A percentile compares a stretch with the other conserved stretches of the same genome.
phyloP scores from a whole-genome alignment of 2,888 invertebrate genomes.

The Macrosiphum euphorbiae region DNA sequence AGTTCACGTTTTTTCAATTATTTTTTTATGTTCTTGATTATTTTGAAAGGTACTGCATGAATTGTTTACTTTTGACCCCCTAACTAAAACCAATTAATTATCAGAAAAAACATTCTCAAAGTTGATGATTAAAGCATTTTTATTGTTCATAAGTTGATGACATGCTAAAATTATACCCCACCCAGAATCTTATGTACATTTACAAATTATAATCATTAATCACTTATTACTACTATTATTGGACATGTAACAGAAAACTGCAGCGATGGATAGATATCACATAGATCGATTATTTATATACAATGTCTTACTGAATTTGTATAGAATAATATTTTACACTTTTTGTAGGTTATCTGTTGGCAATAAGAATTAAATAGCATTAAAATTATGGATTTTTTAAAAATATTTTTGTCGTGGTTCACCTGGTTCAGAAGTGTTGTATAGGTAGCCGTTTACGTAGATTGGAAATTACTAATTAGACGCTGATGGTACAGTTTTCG shows the following conservation, averaged over 20 bases:
- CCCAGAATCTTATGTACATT: not conserved
- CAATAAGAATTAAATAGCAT: not conserved
- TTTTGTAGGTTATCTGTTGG: not conserved
- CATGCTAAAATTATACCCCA: not conserved
- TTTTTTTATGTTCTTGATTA: not conserved
- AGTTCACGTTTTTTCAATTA: not conserved
- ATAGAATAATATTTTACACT: not conserved
- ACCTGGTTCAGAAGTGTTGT: not conserved
- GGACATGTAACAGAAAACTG: not conserved
- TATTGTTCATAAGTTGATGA: not conserved
- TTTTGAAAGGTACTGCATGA: not conserved
- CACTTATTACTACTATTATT: not conserved
- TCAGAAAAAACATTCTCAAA: not conserved
- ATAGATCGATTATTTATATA: not conserved
- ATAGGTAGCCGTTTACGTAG: not conserved
- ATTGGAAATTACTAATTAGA: not conserved
- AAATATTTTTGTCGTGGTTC: not conserved
- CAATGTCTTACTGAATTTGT: not conserved
- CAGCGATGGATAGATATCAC: not conserved
- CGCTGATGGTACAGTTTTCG: not conserved
- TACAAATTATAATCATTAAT: not conserved
- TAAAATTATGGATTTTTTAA: not conserved
- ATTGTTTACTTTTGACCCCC: not conserved
- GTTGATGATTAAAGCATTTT: not conserved
- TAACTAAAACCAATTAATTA: not conserved